Evolutionary conservation across 2,797 vertebrate genomes (phyloP).

Genomic region (Orestias chungarensis): DNA sequence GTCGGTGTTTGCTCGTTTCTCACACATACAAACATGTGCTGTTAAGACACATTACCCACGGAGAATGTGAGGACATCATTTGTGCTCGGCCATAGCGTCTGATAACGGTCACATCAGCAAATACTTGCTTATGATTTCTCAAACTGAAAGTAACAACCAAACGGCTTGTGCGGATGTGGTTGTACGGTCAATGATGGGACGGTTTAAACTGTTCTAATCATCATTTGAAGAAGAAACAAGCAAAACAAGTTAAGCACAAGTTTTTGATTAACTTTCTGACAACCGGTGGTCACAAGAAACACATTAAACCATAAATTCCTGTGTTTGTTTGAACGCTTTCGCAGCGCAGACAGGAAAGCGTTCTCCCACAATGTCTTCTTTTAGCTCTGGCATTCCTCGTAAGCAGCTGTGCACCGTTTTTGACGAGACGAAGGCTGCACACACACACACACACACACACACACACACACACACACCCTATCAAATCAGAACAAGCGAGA

Average conservation of each 20-base stretch:
- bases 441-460: constrained; percentile 52
- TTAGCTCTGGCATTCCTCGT: constrained; percentile 76
- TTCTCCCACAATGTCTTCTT: constrained; percentile 80
- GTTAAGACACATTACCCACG: constrained; percentile 39
- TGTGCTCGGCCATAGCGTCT: constrained; percentile 24
- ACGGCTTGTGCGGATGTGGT: constrained; percentile 30
- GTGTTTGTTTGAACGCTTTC: constrained; percentile 74
- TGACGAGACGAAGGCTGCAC: constrained; percentile 66
- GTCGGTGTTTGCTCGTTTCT: constrained; percentile 64
- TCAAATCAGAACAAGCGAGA: constrained; percentile 66
- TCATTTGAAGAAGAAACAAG: constrained; percentile 48
- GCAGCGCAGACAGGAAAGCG: constrained; percentile 78
- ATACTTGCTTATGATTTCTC: constrained; percentile 27
- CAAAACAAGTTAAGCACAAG: too few relatives aligned
- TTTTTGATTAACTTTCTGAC: constrained; percentile 60
- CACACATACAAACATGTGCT: constrained; percentile 72
- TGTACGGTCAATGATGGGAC: constrained; percentile 27
- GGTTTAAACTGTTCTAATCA: constrained; percentile 33
- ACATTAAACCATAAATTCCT: constrained; percentile 68
- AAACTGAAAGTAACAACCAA: constrained; percentile 25
- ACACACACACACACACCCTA: constrained; percentile 35
- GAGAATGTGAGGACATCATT: constrained; percentile 42
- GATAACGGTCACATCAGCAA: constrained; percentile 10
- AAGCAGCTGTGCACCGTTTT: constrained; percentile 76
- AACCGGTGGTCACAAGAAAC: constrained; percentile 55